phyloP scores from a whole-genome alignment of 2,113 vertebrate species.

The Dunckerocampus dactyliophorus region DNA sequence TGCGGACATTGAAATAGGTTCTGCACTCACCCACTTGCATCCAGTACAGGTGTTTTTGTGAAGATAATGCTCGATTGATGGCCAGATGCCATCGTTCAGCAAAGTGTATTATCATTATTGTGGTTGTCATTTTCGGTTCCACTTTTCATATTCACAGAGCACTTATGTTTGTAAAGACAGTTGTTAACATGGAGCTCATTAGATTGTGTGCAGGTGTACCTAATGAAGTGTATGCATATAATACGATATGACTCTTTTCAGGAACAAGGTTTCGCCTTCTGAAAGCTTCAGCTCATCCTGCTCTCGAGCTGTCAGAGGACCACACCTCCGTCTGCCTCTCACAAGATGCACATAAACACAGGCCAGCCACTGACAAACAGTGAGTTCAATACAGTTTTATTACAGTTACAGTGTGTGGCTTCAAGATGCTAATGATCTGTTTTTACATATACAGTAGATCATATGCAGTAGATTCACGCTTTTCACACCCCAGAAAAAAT shows the following conservation, averaged over 20 bases:
- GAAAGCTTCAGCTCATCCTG: slow-evolving; percentile 78
- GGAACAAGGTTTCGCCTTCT: slow-evolving; percentile 88
- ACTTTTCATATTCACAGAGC: not conserved
- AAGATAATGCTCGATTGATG: too few species aligned
- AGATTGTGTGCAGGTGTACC: not conserved
- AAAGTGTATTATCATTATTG: too few species aligned
- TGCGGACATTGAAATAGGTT: too few species aligned
- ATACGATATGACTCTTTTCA: slow-evolving; percentile 38
- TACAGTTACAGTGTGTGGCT: too few species aligned
- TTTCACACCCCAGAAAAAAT: too few species aligned
- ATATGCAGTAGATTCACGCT: too few species aligned
- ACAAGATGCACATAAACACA: slow-evolving; percentile 57
- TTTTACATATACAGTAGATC: too few species aligned
- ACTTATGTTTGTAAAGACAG: not conserved
- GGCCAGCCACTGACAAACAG: slow-evolving; percentile 63
- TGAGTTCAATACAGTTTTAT: slow-evolving; percentile 57
- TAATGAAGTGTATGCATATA: not conserved
- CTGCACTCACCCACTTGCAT: too few species aligned
- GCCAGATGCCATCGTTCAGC: too few species aligned
- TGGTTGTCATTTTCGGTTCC: not conserved
- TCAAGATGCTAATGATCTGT: too few species aligned
- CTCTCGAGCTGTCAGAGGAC: slow-evolving; percentile 80
- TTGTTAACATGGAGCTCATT: not conserved
- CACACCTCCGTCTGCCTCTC: slow-evolving; percentile 75
- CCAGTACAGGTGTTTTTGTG: too few species aligned